These are phyloP conservation scores for Ciconia stormi DNA, from an alignment of 2,113 vertebrate species.

Conservation along the genomic window DNA sequence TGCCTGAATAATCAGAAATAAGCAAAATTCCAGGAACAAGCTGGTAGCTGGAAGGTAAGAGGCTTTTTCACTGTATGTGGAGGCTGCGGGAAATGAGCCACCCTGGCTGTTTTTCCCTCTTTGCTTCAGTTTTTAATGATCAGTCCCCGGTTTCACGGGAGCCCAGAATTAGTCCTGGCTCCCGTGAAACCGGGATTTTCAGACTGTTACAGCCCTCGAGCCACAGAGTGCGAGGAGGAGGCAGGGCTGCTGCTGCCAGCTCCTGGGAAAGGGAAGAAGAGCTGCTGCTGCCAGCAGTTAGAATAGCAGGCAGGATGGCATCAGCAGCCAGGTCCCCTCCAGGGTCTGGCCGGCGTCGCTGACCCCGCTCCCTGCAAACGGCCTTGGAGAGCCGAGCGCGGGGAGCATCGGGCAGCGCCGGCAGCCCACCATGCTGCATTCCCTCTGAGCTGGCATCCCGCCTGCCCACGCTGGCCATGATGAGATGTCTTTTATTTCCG, in stretches of 20 bases:
- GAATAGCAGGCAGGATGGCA: background rate
- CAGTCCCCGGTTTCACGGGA: background rate
- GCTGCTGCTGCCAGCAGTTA: background rate
- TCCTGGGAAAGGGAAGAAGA: background rate
- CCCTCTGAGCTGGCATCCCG: background rate
- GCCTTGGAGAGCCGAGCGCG: background rate
- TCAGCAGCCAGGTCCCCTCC: background rate
- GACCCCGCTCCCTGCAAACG: background rate
- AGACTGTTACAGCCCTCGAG: accelerated
- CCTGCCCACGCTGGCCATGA: accelerated
- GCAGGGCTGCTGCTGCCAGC: background rate
- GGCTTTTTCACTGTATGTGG: background rate
- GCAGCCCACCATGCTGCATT: background rate
- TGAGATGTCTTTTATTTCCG: background rate
- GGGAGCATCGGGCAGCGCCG: background rate
- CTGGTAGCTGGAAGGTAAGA: background rate
- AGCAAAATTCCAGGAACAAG: background rate
- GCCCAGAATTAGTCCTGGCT: background rate
- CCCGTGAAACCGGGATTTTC: background rate
- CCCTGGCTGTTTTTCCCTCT: background rate
- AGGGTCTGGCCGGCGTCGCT: background rate
- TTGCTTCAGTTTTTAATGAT: background rate
- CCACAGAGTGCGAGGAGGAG: background rate
- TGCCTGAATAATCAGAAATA: background rate
- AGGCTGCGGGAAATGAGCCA: background rate